A percentile compares a stretch with the other conserved stretches of the same genome.
These are phyloP conservation scores for Sphaeridia pumilis DNA, from an alignment of 2,888 invertebrate species.

Conservation along the genomic window DNA sequence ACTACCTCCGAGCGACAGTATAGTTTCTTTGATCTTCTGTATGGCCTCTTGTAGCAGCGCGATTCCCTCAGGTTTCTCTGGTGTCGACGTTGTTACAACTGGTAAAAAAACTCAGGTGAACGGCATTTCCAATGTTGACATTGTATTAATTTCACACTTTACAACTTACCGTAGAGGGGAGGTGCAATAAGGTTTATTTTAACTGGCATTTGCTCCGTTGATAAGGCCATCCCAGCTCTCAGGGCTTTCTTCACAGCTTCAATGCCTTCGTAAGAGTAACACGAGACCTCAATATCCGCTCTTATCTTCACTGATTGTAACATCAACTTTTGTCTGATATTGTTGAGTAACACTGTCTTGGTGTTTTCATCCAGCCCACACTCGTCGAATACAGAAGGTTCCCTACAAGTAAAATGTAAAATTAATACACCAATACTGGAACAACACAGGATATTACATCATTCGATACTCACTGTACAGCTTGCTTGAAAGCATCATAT, in stretches of 20 bases:
- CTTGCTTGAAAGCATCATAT: constrained; percentile 97
- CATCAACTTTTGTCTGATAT: constrained; percentile 90
- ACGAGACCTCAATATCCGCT: constrained; percentile 84
- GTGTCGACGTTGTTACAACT: constrained; percentile 97
- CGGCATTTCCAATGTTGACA: not conserved
- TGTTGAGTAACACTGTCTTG: constrained; percentile 79
- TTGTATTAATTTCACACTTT: no score
- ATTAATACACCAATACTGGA: no score
- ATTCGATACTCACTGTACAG: constrained; percentile 79
- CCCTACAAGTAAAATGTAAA: constrained; percentile 60
- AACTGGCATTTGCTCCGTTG: constrained; percentile 87
- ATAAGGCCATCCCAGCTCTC: constrained; percentile 74
- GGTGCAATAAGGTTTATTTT: constrained; percentile 99
- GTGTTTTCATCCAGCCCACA: constrained; percentile 87
- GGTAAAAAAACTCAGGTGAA: constrained; percentile 36
- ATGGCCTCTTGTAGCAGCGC: constrained; percentile 81
- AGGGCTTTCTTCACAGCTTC: constrained; percentile 94
- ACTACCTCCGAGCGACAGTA: constrained; percentile 72
- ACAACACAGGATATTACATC: no score
- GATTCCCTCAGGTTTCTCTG: constrained; percentile 87
- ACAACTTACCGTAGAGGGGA: constrained; percentile 69
- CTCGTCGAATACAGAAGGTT: constrained; percentile 88
- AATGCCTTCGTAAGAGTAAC: constrained; percentile 95
- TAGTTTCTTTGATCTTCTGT: constrained; percentile 70
- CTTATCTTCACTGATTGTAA: constrained; percentile 95